Evolutionary conservation across 2,888 invertebrate species (phyloP), one percentile per base, ranked within the genome.

Genomic region (Ectropis crepuscularia): DNA sequence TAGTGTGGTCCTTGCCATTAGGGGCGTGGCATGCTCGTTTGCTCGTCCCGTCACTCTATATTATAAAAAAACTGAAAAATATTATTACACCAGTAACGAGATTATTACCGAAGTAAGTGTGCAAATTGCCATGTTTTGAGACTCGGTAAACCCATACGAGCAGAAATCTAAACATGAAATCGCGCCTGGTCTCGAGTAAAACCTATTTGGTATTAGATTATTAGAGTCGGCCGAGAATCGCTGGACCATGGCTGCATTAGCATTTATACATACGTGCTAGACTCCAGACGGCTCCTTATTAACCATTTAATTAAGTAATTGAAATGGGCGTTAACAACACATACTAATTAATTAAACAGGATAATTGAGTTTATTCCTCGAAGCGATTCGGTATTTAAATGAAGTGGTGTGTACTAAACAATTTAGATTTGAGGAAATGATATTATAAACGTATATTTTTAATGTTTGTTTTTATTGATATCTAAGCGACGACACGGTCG

Each of bases 221-320:
- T 43, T 6, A 37, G 28, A 63, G 45, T 41, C 6, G 37, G n/a
- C 61, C 36, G 53, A 51, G 55, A 76, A 63, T 76, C 79, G 73
- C 76, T 81, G 78, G 74, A 77, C 76, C 82, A 73, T 81, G 77
- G 77, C 78, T 70, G 76, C 75, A 80, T 82, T 78, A 77, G 70
- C 75, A 77, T 75, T 76, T 79, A 80, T 77, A 76, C 80, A 75
- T 80, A 61, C 65, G 59, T 67, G 65, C 60, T 63, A 68, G 69
- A 74, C 75, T 69, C 74, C 70, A 78, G 77, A 74, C 76, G 58
- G 67, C 68, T 77, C 74, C 74, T 74, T 74, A 74, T 74, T 72
- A 70, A 71, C 66, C 65, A 54, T 64, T 65, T 76, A 79, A 81
- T 77, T 73, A 71, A 74, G 67, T 79, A 74, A 78, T 79, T 77